Evolutionary conservation across 2,113 vertebrate genomes (phyloP).

Genomic region (Hipposideros armiger): DNA sequence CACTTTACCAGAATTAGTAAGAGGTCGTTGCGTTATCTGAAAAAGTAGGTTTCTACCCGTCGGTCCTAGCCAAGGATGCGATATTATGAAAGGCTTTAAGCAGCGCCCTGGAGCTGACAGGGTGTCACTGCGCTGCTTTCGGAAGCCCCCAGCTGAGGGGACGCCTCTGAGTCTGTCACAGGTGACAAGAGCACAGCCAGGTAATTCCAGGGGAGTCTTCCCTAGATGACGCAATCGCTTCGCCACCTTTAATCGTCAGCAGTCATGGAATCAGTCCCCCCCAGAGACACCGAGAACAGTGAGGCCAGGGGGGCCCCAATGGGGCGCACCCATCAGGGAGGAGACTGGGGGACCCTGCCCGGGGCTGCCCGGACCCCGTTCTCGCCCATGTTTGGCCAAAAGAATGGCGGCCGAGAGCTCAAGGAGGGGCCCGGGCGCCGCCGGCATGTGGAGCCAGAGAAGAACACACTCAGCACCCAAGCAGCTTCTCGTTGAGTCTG

Average conservation of each 20-base stretch:
- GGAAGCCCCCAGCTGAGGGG: neutral
- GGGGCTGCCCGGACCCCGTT: neutral
- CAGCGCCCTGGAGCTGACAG: too few relatives aligned
- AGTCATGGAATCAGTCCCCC: too few relatives aligned
- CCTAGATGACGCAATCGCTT: too few relatives aligned
- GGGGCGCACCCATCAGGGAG: too few relatives aligned
- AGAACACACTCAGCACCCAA: neutral
- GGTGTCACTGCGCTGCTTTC: too few relatives aligned
- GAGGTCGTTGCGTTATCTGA: too few relatives aligned
- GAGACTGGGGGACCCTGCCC: neutral
- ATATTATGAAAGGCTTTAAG: neutral
- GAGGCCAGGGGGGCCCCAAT: too few relatives aligned
- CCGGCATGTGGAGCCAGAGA: fast-evolving
- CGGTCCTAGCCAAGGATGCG: too few relatives aligned
- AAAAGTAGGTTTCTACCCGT: too few relatives aligned
- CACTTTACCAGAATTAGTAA: too few relatives aligned
- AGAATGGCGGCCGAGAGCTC: fast-evolving
- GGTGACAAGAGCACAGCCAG: too few relatives aligned
- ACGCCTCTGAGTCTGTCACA: neutral
- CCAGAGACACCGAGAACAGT: too few relatives aligned
- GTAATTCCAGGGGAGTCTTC: fast-evolving
- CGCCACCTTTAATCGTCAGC: neutral
- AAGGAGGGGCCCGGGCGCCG: neutral
- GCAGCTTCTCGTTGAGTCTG: constrained; percentile 90
- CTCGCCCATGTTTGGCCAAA: neutral